Percentiles rank a stretch among this genome's conserved stretches.
phyloP scores from a whole-genome alignment of 2,888 invertebrate genomes.

The Machimus atricapillus region DNA sequence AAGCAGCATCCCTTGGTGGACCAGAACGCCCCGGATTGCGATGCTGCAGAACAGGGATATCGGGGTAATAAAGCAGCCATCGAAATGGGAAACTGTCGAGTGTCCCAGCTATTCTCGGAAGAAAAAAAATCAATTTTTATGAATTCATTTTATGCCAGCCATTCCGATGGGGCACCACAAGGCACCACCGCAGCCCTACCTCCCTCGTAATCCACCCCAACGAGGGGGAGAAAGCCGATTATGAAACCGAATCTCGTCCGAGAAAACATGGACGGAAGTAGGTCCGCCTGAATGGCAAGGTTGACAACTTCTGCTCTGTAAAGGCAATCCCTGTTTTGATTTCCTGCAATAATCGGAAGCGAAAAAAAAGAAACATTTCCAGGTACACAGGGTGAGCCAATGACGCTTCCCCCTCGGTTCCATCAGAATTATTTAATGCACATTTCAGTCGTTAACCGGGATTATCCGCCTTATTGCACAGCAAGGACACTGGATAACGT shows the following conservation, averaged over 20 bases:
- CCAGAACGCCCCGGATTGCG: background rate
- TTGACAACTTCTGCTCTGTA: slow-evolving; percentile 1
- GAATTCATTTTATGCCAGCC: background rate
- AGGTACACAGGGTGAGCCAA: background rate
- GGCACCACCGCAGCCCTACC: background rate
- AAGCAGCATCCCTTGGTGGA: background rate
- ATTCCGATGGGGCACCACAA: background rate
- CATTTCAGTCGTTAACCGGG: background rate
- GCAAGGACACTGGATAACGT: background rate
- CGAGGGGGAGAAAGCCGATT: background rate
- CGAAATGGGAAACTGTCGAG: slow-evolving; percentile 5
- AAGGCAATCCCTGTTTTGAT: background rate
- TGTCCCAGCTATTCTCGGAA: background rate
- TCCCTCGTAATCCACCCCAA: background rate
- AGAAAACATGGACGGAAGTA: background rate
- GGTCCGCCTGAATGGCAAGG: background rate
- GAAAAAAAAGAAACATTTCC: background rate
- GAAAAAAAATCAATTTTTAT: slow-evolving; percentile 21
- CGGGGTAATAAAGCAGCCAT: slow-evolving; percentile 16
- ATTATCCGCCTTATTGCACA: background rate
- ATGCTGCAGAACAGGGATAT: slow-evolving; percentile 1
- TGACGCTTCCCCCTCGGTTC: background rate
- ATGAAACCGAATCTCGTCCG: background rate
- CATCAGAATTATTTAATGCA: background rate
- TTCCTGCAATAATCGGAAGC: background rate